Evolutionary conservation across 2,113 vertebrate genomes (phyloP).

Genomic region (Anthoscopus minutus): DNA sequence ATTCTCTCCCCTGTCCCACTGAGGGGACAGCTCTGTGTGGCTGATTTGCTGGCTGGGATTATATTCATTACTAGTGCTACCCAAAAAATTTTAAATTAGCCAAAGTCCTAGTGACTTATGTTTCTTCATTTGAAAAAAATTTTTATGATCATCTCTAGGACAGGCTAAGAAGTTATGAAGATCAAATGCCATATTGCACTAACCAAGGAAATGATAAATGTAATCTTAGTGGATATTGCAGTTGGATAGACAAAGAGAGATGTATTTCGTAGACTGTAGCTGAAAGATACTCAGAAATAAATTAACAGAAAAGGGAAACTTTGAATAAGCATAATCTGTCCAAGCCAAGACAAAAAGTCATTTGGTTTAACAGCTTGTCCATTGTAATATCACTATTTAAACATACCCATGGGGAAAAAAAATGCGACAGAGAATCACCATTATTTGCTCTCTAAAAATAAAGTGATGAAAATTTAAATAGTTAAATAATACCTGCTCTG

Average conservation of each 20-base stretch:
- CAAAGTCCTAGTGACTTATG: background rate
- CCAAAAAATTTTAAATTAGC: background rate
- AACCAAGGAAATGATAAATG: background rate
- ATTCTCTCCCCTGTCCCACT: background rate
- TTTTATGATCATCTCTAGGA: background rate
- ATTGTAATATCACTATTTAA: background rate
- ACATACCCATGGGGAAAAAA: background rate
- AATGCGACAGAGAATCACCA: background rate
- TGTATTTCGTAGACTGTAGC: background rate
- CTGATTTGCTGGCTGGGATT: too few relatives aligned
- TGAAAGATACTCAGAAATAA: background rate
- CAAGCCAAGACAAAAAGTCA: background rate
- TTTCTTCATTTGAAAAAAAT: background rate
- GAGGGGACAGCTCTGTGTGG: too few relatives aligned
- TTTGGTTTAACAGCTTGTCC: background rate
- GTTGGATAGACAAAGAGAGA: background rate
- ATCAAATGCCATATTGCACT: background rate
- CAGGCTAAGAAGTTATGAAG: background rate
- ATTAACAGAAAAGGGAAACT: background rate
- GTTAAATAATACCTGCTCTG: background rate
- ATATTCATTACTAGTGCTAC: background rate
- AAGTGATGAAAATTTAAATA: background rate
- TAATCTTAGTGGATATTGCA: background rate
- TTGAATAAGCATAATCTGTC: background rate
- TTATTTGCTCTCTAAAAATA: conserved; percentile 35